A percentile compares a stretch with the other conserved stretches of the same genome.
Evolutionary conservation across 1,140 invertebrate genomes (phyloP).

Genomic region (Ceratosolen fusciceps): DNA sequence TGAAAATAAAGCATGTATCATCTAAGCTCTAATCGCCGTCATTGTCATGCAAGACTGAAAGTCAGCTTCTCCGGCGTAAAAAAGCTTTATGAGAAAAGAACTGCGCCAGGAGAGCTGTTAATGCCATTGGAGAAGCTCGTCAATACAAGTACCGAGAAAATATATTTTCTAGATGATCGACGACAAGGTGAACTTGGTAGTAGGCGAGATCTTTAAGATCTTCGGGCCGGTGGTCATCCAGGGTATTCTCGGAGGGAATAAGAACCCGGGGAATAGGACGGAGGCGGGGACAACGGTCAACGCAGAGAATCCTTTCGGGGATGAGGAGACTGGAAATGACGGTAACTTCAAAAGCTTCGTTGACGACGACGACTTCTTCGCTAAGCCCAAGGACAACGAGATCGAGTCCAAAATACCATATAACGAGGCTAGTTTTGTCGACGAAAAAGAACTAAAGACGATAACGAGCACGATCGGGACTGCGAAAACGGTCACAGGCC

Average conservation of each 20-base stretch:
- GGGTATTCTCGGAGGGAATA: slow-evolving; percentile 68
- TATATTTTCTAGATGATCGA: slow-evolving; percentile 81
- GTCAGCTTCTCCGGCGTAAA: slow-evolving; percentile 5
- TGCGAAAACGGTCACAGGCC: slow-evolving; percentile 12
- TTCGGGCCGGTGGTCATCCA: slow-evolving; percentile 78
- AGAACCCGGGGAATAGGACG: slow-evolving; percentile 54
- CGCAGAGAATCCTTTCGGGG: slow-evolving; percentile 61
- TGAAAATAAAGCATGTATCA: background rate
- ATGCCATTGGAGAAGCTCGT: background rate
- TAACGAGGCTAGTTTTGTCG: background rate
- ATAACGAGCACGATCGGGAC: background rate
- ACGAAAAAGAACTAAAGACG: background rate
- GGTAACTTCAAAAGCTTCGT: slow-evolving; percentile 53
- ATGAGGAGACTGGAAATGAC: slow-evolving; percentile 59
- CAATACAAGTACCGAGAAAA: slow-evolving; percentile 18
- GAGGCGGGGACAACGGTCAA: slow-evolving; percentile 60
- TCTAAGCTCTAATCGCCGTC: background rate
- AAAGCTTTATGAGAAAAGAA: slow-evolving; percentile 43
- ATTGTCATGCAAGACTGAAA: background rate
- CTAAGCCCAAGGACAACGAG: background rate
- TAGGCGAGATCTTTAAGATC: slow-evolving; percentile 77
- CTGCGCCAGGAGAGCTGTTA: background rate
- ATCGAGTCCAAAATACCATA: background rate
- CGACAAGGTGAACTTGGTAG: slow-evolving; percentile 81
- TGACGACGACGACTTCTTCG: slow-evolving; percentile 52